Base-by-base conservation (phyloP, 2,888 invertebrate species). In the Limenitis camilla region DNA sequence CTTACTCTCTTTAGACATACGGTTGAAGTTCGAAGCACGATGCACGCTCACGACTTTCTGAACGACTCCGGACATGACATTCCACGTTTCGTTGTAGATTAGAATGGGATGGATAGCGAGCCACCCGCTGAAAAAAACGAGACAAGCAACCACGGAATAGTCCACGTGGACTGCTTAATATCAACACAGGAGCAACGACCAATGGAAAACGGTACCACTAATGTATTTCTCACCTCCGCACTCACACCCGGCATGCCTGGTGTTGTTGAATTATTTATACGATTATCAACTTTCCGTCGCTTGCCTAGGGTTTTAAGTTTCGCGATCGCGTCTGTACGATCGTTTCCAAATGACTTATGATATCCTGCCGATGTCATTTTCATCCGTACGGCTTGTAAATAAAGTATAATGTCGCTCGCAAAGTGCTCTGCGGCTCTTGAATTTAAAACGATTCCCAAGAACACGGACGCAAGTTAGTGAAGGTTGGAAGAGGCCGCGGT, bases 181-280 rank as follows among this genome's bases (percentile, higher is more conserved):
- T 84, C 83, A 83, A 87, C 87, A 86, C 87, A 76, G 86, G 78
- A 85, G 86, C 85, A 77, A 78, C 83, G 84, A 84, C 88, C 88
- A 88, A 88, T 88, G 78, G 87, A 81, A 84, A 85, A 85, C 85
- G 83, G 83, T 76, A 86, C 83, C 85, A 81, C 87, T 88, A 88
- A 88, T 88, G 88, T 88, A 88, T 88, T 88, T 88, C 88, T 88
- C 88, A 88, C 87, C 88, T 88, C 85, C 83, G 83, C 85, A 85
- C 87, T 82, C 87, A 86, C 84, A 85, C 84, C 79, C 79, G 78
- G 71, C 73, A 71, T 72, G 64, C 72, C 73, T 77, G 76, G 76
- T 75, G 79, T 77, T 80, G 77, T 70, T 74, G 64, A 59, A 76
- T 72, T 69, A 74, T 72, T 71, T 70, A 75, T 68, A 64, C 74